phyloP scores from a whole-genome alignment of 2,797 vertebrate genomes.

The Enteromius viviparus region DNA sequence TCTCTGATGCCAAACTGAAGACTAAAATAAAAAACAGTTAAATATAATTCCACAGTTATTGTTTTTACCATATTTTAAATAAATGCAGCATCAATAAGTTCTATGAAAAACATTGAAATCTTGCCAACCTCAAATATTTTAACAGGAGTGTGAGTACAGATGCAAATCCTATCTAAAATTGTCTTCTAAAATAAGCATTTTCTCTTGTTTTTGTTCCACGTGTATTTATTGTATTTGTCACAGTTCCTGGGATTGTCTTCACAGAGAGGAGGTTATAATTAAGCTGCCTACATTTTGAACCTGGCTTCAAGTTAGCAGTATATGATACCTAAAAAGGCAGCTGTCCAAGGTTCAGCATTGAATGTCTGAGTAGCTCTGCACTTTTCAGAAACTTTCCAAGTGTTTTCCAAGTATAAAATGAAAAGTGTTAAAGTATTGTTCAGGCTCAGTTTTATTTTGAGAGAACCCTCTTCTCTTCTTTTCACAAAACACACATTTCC shows the following conservation, averaged over 20 bases:
- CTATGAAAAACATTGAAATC: neutral
- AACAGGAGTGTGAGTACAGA: neutral
- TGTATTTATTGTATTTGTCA: neutral
- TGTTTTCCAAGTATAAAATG: neutral
- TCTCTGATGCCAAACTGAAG: neutral
- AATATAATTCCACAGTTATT: neutral
- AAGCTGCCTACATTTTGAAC: neutral
- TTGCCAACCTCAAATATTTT: neutral
- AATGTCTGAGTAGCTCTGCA: neutral
- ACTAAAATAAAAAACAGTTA: neutral
- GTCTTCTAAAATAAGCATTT: no score
- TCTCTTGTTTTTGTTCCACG: no score
- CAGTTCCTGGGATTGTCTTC: neutral
- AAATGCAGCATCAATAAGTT: neutral
- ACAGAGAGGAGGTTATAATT: neutral
- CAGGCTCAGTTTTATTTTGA: neutral
- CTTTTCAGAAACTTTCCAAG: neutral
- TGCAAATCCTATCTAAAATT: no score
- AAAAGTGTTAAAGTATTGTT: constrained; percentile 4
- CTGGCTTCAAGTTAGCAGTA: neutral
- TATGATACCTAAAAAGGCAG: neutral
- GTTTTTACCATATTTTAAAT: neutral
- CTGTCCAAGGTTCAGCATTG: neutral
- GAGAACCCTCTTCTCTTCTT: constrained; percentile 3
- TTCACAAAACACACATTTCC: constrained; percentile 25